These are phyloP conservation scores for Pseudococcus viburni DNA, from an alignment of 2,888 invertebrate genomes.

Conservation along the genomic window DNA sequence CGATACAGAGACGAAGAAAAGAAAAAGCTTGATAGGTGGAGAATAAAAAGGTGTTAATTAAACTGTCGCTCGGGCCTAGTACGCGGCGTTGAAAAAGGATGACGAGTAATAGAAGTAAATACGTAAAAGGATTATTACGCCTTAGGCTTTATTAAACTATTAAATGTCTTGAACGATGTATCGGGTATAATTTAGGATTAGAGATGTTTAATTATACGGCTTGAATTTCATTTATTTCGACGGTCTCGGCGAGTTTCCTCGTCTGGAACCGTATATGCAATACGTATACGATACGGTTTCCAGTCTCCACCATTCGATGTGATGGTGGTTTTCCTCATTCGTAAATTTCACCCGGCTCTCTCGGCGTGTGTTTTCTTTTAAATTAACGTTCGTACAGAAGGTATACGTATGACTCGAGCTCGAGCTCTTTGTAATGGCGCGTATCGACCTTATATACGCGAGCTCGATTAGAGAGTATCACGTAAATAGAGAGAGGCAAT, in stretches of 20 bases:
- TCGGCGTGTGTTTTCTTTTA: slow-evolving; percentile 6
- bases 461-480: slow-evolving; percentile 1
- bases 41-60: slow-evolving; percentile 40
- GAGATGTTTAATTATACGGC: slow-evolving; percentile 33
- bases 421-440: not conserved
- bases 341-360: slow-evolving; percentile 24
- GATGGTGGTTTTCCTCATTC: slow-evolving; percentile 19
- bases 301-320: not conserved
- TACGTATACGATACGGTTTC: not conserved
- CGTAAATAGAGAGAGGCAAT: slow-evolving; percentile 35
- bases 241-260: not conserved
- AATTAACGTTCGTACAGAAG: not conserved
- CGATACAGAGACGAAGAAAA: not conserved
- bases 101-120: slow-evolving; percentile 24
- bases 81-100: slow-evolving; percentile 37
- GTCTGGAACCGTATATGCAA: slow-evolving; percentile 27
- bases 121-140: slow-evolving; percentile 37
- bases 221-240: slow-evolving; percentile 33
- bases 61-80: not conserved
- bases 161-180: slow-evolving; percentile 41
- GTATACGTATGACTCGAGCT: slow-evolving; percentile 2
- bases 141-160: slow-evolving; percentile 25
- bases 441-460: not conserved
- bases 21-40: not conserved
- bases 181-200: slow-evolving; percentile 46